These are phyloP conservation scores for Henricia sp. DNA, from an alignment of 53 echinoderm and acorn worm species.

Conservation along the genomic window DNA sequence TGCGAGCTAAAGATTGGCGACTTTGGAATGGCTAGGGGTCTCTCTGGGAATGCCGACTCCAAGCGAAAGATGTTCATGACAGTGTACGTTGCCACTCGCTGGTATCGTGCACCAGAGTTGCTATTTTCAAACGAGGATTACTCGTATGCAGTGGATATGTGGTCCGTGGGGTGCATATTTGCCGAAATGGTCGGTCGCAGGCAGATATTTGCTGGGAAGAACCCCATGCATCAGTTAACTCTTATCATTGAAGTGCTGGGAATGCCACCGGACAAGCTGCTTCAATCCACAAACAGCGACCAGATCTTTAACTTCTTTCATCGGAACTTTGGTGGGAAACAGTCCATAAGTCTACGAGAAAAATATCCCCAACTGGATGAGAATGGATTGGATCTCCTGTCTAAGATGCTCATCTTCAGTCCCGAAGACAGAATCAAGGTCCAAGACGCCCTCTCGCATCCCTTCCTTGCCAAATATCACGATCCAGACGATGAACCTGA, in stretches of 20 bases:
- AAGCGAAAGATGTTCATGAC: conserved; percentile 93
- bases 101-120: conserved; percentile 98
- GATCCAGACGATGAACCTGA: conserved; percentile 90
- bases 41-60: conserved; percentile 60
- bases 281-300: conserved; percentile 82
- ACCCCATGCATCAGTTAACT: conserved; percentile 87
- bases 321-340: conserved; percentile 78
- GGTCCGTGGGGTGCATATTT: conserved; percentile 98
- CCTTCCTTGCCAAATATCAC: conserved; percentile 87
- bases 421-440: conserved; percentile 83
- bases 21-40: conserved; percentile 96
- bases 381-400: conserved; percentile 78
- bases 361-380: conserved; percentile 80
- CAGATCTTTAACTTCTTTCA: conserved; percentile 91
- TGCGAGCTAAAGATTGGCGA: conserved; percentile 97
- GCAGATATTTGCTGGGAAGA: conserved; percentile 96
- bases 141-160: conserved; percentile 90
- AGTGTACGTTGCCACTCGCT: conserved; percentile 95
- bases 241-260: conserved; percentile 89
- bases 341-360: conserved; percentile 61
- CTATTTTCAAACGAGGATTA: conserved; percentile 89
- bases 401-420: conserved; percentile 90
- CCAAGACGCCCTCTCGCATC: conserved; percentile 83
- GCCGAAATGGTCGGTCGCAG: conserved; percentile 94
- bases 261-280: conserved; percentile 88